phyloP scores from a whole-genome alignment of 2,888 invertebrate genomes.

The Bibio marci region DNA sequence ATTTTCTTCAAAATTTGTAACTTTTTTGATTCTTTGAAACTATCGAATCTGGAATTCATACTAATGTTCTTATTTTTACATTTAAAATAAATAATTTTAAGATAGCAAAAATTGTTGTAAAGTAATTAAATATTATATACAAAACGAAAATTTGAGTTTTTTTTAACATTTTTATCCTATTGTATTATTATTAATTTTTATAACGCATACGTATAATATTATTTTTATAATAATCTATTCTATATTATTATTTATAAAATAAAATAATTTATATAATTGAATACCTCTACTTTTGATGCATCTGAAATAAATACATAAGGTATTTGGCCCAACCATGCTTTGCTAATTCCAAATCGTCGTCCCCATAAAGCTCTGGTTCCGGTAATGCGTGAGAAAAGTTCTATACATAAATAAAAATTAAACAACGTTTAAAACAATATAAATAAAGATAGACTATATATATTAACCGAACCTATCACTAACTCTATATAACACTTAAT shows the following conservation, averaged over 20 bases:
- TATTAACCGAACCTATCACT: too few species aligned
- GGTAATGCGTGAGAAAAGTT: conserved; percentile 32
- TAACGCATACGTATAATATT: conserved; percentile 4
- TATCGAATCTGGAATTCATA: too few species aligned
- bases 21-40: too few species aligned
- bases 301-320: conserved; percentile 34
- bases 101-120: too few species aligned
- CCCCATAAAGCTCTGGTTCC: conserved; percentile 34
- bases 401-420: conserved; percentile 17
- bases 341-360: conserved; percentile 30
- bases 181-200: conserved; percentile 2
- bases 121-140: too few species aligned
- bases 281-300: conserved; percentile 33
- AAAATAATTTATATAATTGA: not conserved
- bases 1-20: too few species aligned
- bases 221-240: conserved; percentile 9
- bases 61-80: too few species aligned
- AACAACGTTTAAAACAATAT: not conserved
- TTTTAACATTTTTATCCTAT: too few species aligned
- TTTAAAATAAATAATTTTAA: too few species aligned
- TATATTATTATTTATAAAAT: conserved; percentile 3
- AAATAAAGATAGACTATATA: too few species aligned
- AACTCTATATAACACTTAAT: too few species aligned
- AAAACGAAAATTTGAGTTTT: too few species aligned
- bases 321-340: conserved; percentile 31